Evolutionary conservation across 2,888 invertebrate species (phyloP).

Genomic region (Amphipyra tragopoginis): DNA sequence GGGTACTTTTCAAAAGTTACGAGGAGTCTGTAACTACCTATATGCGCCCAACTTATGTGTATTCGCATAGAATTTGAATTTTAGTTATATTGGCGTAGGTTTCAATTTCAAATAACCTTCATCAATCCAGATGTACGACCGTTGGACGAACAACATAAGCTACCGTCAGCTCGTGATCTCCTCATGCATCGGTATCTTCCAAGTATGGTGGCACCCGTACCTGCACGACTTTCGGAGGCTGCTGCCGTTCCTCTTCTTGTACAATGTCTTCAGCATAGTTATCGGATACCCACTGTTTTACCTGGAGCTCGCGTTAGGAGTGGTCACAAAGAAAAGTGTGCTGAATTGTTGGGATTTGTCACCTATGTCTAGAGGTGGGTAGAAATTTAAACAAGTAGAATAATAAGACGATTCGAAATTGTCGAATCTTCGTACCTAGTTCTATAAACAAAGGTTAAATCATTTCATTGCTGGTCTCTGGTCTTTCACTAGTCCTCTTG

Average conservation of each 20-base stretch:
- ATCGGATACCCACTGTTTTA: conserved; percentile 83
- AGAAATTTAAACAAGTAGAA: not conserved
- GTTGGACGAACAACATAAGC: conserved; percentile 84
- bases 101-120: not conserved
- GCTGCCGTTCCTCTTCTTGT: conserved; percentile 81
- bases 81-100: no score
- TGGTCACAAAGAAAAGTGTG: conserved; percentile 81
- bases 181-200: conserved; percentile 80
- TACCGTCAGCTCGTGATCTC: conserved; percentile 83
- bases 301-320: conserved; percentile 81
- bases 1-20: no score
- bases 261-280: conserved; percentile 80
- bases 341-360: conserved; percentile 84
- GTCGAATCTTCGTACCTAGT: no score
- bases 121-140: conserved; percentile 70
- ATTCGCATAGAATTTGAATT: no score
- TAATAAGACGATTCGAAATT: not conserved
- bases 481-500: no score
- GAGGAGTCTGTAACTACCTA: no score
- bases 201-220: conserved; percentile 86
- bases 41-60: no score
- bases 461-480: no score
- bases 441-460: no score
- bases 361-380: conserved; percentile 80
- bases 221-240: conserved; percentile 74